Evolutionary conservation across 1,140 invertebrate species (phyloP), one percentile per base, ranked within the genome.

Genomic region (Mesaphorura yosii): DNA sequence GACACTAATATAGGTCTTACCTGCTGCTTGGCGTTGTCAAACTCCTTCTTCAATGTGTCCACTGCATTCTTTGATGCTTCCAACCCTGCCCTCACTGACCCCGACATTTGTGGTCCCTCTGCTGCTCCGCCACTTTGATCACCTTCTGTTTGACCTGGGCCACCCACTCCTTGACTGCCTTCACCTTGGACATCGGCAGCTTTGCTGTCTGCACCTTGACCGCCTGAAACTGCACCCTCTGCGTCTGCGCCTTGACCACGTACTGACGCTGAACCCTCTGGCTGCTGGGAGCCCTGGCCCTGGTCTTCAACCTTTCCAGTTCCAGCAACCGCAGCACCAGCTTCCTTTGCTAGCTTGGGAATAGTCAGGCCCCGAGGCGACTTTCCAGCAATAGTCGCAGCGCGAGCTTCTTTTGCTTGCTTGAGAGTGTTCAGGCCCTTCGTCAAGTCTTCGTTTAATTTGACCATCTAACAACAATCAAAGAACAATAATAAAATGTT

Each of bases 381-480:
- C n/a, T n/a, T n/a, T n/a, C n/a, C n/a, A n/a, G n/a, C n/a, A n/a
- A n/a, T n/a, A n/a, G n/a, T 34, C 10, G 10, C n/a, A 34, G 10
- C 10, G n/a, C 10, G 10, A 26, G 22, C 44, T 10, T 25, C 28
- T 15, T 10, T 25, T 5, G 15, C 44, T 7, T 3, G 4, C 34
- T 51, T 54, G 5, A 60, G 15, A 2, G n/a, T 39, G 12, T 50
- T 59, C 64, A 63, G 65, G 54, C 60, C 47, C 56, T 65, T 68
- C 2, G 66, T 64, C 22, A 74, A 48, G 58, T 74, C 72, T 63
- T 75, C 72, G 4, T 74, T 53, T 55, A 75, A 68, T 17, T 59
- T 64, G 4, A 68, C 69, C 5, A 75, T 53, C 65, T 69, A 46
- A 6, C 28, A 38, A 25, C 4, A 14, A 37, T n/a, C n/a, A 26